These are phyloP conservation scores for Drosophila nr. fundita DNA, from an alignment of 2,888 invertebrate genomes.

Conservation along the genomic window DNA sequence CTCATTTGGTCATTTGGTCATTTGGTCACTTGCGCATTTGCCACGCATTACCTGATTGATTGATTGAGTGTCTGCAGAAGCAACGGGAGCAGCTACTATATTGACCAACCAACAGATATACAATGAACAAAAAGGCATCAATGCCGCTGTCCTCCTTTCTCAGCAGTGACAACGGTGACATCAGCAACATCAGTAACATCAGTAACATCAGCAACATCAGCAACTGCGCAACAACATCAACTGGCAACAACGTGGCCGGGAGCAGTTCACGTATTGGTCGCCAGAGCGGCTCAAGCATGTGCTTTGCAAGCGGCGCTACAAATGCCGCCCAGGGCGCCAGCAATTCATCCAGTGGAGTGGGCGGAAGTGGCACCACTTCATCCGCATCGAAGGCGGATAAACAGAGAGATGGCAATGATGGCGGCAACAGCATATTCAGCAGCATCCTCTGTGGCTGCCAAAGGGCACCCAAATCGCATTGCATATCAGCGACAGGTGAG, in stretches of 20 bases:
- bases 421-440: constrained; percentile 44
- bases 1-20: background rate
- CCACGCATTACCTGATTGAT: constrained; percentile 34
- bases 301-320: constrained; percentile 38
- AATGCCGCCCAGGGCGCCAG: constrained; percentile 53
- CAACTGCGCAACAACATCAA: constrained; percentile 14
- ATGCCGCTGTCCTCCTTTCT: constrained; percentile 83
- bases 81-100: constrained; percentile 5
- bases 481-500: constrained; percentile 85
- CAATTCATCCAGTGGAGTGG: constrained; percentile 35
- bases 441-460: constrained; percentile 84
- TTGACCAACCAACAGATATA: constrained; percentile 14
- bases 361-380: constrained; percentile 25
- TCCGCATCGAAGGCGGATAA: constrained; percentile 72
- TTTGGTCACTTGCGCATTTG: constrained; percentile 6
- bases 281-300: constrained; percentile 38
- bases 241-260: constrained; percentile 8
- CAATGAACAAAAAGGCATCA: constrained; percentile 84
- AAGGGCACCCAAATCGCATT: constrained; percentile 85
- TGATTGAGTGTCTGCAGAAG: constrained; percentile 41
- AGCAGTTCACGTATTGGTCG: constrained; percentile 37
- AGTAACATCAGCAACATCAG: constrained; percentile 16
- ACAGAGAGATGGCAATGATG: constrained; percentile 72
- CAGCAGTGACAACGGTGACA: constrained; percentile 46
- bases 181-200: constrained; percentile 25